A percentile compares a stretch with the other conserved stretches of the same genome.
Evolutionary conservation across 2,113 vertebrate species (phyloP).

Genomic region (Phainopepla nitens): DNA sequence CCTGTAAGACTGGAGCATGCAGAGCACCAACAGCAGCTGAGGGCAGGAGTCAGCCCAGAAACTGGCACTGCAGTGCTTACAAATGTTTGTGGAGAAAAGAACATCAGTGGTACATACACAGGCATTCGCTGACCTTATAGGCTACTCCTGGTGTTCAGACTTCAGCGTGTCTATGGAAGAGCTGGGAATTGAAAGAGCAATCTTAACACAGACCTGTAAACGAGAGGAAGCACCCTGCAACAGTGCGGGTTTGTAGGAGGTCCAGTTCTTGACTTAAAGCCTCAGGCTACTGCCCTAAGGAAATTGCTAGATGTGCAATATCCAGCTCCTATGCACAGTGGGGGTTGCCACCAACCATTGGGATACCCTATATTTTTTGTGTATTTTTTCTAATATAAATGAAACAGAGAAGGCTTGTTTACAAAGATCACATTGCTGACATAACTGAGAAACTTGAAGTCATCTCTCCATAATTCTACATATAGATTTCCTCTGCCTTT

Average conservation of each 20-base stretch:
- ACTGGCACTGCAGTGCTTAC: background rate
- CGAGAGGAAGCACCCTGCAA: background rate
- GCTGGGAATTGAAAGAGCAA: background rate
- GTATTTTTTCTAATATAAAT: background rate
- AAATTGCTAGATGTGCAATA: background rate
- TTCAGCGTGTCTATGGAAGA: background rate
- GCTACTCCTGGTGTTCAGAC: background rate
- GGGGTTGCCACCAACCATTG: background rate
- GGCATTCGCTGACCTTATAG: background rate
- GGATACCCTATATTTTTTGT: background rate
- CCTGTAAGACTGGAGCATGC: background rate
- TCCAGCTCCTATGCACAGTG: background rate
- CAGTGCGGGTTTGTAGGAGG: background rate
- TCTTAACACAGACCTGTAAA: background rate
- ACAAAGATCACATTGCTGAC: background rate
- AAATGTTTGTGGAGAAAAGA: background rate
- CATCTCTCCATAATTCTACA: background rate
- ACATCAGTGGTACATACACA: background rate
- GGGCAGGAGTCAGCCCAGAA: conserved; percentile 1
- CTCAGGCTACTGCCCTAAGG: background rate
- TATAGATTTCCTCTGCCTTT: background rate
- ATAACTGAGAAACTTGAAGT: background rate
- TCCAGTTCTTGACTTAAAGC: background rate
- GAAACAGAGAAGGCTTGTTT: background rate
- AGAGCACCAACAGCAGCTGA: background rate